phyloP scores from a whole-genome alignment of 2,113 vertebrate genomes.

The Excalfactoria chinensis region DNA sequence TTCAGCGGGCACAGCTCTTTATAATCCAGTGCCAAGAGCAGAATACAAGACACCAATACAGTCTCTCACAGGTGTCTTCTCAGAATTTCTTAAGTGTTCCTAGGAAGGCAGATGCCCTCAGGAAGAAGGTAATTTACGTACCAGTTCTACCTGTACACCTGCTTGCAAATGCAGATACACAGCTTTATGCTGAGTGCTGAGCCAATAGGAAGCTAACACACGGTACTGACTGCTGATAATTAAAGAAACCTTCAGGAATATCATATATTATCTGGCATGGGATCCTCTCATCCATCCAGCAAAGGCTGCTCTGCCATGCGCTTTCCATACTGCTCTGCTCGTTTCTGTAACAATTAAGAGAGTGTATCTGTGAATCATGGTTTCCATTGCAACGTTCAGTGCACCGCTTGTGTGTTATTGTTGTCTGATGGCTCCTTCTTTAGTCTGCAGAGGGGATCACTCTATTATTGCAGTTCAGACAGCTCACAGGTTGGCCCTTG shows the following conservation, averaged over 20 bases:
- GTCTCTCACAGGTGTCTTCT: constrained; percentile 52
- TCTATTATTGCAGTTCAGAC: constrained; percentile 49
- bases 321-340: not conserved
- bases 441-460: constrained; percentile 55
- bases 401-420: constrained; percentile 29
- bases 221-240: constrained; percentile 42
- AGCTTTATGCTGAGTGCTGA: not conserved
- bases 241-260: constrained; percentile 63
- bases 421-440: constrained; percentile 54
- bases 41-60: constrained; percentile 47
- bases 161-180: constrained; percentile 51
- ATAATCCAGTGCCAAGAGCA: not conserved
- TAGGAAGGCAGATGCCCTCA: constrained; percentile 63
- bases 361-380: constrained; percentile 33
- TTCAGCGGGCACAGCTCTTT: not conserved
- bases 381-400: constrained; percentile 43
- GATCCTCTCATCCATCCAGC: constrained; percentile 20
- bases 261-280: constrained; percentile 29
- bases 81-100: constrained; percentile 65
- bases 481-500: constrained; percentile 63
- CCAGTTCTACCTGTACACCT: constrained; percentile 64
- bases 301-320: constrained; percentile 23
- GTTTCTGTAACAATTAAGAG: constrained; percentile 56
- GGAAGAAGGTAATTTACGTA: constrained; percentile 60
- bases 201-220: constrained; percentile 45